Conservation (phyloP, 2,888 invertebrate species). For the Neria commutata region DNA sequence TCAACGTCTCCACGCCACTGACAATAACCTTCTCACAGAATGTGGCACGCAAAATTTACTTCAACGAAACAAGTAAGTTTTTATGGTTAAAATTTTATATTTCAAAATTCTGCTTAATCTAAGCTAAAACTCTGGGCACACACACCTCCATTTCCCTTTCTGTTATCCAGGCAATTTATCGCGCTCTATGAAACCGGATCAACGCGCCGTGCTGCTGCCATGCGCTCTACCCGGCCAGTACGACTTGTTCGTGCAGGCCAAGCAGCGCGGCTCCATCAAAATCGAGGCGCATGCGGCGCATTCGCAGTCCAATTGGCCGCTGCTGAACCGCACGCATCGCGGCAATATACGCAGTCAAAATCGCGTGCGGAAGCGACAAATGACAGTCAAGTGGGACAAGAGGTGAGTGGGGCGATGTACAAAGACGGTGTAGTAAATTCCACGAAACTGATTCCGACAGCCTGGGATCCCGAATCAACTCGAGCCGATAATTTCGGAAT, state of each 20-base stretch:
- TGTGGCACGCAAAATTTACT: slow-evolving; percentile 57
- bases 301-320: slow-evolving; percentile 57
- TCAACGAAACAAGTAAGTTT: slow-evolving; percentile 59
- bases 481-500: no score
- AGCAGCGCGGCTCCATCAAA: slow-evolving; percentile 51
- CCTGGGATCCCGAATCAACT: no score
- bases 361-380: slow-evolving; percentile 60
- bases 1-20: slow-evolving; percentile 57
- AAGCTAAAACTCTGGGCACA: background rate
- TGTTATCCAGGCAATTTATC: slow-evolving; percentile 51
- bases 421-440: background rate
- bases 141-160: background rate
- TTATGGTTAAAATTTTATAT: no score
- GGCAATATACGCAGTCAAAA: slow-evolving; percentile 58
- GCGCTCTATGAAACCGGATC: slow-evolving; percentile 44
- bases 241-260: slow-evolving; percentile 57
- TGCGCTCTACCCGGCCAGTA: slow-evolving; percentile 59
- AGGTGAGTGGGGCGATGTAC: slow-evolving; percentile 39
- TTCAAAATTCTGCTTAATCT: no score
- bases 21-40: slow-evolving; percentile 57
- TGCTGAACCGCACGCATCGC: slow-evolving; percentile 58
- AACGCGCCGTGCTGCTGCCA: slow-evolving; percentile 50
- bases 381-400: slow-evolving; percentile 61
- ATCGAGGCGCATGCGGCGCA: slow-evolving; percentile 56
- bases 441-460: background rate